phyloP scores from a whole-genome alignment of 2,888 invertebrate species.

The Melikaiella ostensackeni region DNA sequence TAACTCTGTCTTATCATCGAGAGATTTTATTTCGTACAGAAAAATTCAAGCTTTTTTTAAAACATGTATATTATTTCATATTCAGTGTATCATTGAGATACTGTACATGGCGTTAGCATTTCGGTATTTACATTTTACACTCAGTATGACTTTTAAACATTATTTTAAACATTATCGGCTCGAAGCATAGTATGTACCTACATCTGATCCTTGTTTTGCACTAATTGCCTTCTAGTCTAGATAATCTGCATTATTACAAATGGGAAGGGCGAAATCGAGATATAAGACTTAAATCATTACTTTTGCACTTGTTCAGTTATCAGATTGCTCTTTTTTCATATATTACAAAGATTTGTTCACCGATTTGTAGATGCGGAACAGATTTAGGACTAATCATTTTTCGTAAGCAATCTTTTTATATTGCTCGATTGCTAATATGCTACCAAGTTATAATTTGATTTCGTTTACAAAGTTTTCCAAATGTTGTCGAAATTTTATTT shows the following conservation, averaged over 20 bases:
- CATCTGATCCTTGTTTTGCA: neutral
- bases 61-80: conserved; percentile 7
- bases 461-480: neutral
- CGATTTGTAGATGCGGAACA: neutral
- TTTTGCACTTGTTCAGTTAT: conserved; percentile 21
- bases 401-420: neutral
- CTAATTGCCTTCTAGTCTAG: neutral
- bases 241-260: neutral
- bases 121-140: conserved; percentile 30
- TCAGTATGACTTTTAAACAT: neutral
- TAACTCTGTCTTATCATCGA: too few relatives aligned
- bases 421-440: neutral
- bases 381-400: neutral
- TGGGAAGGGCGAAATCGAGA: neutral
- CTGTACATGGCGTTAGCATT: neutral
- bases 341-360: neutral
- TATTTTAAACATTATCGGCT: neutral
- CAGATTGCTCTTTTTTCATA: conserved; percentile 12
- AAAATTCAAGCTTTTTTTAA: neutral
- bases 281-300: conserved; percentile 14
- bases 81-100: neutral
- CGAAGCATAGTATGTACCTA: neutral
- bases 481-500: neutral
- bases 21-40: too few relatives aligned
- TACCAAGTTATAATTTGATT: neutral